Base-by-base conservation (phyloP, 2,113 vertebrate species). In the Chamaea fasciata region DNA sequence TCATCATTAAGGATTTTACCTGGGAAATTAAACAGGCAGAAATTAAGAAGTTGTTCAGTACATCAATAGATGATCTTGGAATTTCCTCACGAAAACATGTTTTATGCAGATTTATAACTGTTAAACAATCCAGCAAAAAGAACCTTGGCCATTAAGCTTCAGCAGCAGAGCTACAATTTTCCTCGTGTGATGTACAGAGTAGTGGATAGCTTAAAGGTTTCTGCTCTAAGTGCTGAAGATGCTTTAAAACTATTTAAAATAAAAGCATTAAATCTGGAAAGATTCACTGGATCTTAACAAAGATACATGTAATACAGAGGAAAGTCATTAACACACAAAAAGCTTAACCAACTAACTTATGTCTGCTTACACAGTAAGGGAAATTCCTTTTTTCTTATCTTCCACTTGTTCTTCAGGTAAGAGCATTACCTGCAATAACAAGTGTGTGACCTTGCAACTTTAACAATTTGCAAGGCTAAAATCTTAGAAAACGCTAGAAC, bases 1-100 rank as follows among this genome's bases (percentile, higher is more conserved):
- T 99, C 99, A 98, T 99, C 99, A 86, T 97, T 99, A 92, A 99
- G 98, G 87, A 99, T 99, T 98, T 99, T 99, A 92, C 99, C 99
- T 99, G 95, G 39, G 39, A 96, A 82, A 83, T 89, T 69, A 68
- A 97, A 63, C n/a, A 86, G 42, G 89, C 10, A 62, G 26, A 96
- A 96, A 81, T 90, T 37, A 60, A 44, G 37, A 84, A 31, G 31
- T 47, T 80, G 95, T 49, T 94, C 83, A 91, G 77, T 11, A 59
- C 10, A 46, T 65, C 26, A 44, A 20, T 41, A 64, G n/a, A 30
- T n/a, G 7, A 62, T 35, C 30, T 63, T 28, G 13, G 22, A 10
- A 90, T 46, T 90, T 46, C 18, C 7, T 67, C 21, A 39, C 0
- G 13, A 87, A 84, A 60, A 6, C 9, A 73, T 0, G 1, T 27